A percentile compares a stretch with the other conserved stretches of the same genome.
Evolutionary conservation across 2,113 vertebrate species (phyloP).

Genomic region (Poecile atricapillus): DNA sequence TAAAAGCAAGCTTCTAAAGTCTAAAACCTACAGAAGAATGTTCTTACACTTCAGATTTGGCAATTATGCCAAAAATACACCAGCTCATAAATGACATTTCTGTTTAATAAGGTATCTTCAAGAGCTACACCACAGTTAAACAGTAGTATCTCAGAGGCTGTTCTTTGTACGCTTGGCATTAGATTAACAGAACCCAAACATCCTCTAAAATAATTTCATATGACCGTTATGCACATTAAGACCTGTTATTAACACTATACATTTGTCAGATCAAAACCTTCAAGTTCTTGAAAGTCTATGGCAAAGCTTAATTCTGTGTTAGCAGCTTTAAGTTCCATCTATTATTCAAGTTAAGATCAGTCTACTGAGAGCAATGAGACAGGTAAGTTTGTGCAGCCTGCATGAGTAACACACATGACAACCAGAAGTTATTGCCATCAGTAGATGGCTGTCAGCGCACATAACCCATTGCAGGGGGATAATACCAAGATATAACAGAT

Average conservation of each 20-base stretch:
- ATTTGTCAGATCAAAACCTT: neutral
- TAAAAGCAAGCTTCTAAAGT: neutral
- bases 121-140: neutral
- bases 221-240: neutral
- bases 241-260: neutral
- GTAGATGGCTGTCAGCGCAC: neutral
- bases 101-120: neutral
- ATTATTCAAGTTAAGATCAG: neutral
- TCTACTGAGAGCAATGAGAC: neutral
- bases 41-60: neutral
- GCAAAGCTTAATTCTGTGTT: neutral
- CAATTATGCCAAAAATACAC: neutral
- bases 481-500: neutral
- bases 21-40: neutral
- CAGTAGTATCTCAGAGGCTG: neutral
- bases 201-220: neutral
- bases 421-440: neutral
- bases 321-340: neutral
- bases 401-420: fast-evolving
- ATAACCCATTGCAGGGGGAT: neutral
- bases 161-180: neutral
- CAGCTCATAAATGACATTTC: neutral
- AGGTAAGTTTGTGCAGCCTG: neutral
- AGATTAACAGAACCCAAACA: neutral
- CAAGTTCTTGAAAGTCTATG: neutral